Evolutionary conservation across 2,888 invertebrate genomes (phyloP), one percentile per base, ranked within the genome.

Genomic region (Crioceris asparagi): DNA sequence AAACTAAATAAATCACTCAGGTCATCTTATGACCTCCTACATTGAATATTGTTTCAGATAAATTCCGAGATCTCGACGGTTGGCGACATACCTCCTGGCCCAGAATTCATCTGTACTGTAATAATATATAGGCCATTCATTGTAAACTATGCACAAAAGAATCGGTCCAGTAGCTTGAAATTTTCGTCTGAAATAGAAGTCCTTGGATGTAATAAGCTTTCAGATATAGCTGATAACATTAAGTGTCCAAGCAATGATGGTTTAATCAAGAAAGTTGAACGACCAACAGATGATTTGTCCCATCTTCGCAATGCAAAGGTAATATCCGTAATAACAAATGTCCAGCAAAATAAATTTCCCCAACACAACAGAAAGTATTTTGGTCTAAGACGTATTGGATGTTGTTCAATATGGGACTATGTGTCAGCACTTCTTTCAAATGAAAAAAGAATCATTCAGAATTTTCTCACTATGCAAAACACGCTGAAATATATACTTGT

Each of bases 201-300:
- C 1, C 62, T 80, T n/a, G 82, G 83, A 1, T 64, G 67, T 12
- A 82, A 84, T 57, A 69, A 67, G 16, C 66, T 93, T 44, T 67
- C 73, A n/a, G 74, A 76, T 31, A 64, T 93, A 25, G 70, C 83
- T 2, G 86, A 88, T 55, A 71, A 74, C 47, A 77, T 92, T 45
- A 64, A 68, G 12, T 93, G 93, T 58, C 60, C 75, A 32, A 76
- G 81, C 46, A 86, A 91, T 59, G 57, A 68, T 14, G 72, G 72
- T 38, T 63, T 74, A 45, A 66, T 75, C 14, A 63, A 69, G 21
- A 83, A 83, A 54, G 64, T 75, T 1, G 77, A 81, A 42, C 41
- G 46, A 41, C 50, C 52, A 1, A 35, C 45, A 11, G 48, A 43
- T 2, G 49, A 56, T 47, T 35, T 54, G 17, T 38, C 11, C 10